Conservation (phyloP, 2,113 vertebrate species). For the Lepus americanus region DNA sequence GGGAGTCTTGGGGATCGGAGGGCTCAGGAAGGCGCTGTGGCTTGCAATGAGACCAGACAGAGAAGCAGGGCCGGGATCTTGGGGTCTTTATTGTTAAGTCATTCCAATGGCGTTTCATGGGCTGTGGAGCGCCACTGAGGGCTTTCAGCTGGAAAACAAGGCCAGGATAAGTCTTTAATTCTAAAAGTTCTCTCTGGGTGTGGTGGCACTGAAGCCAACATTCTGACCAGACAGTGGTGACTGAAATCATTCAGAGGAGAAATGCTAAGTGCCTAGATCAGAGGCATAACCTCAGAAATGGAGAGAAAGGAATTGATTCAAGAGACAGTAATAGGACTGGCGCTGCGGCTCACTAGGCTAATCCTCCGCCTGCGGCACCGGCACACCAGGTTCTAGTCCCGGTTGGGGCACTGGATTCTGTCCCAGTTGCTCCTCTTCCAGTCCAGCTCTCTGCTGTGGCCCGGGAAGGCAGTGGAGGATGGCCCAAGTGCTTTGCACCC, state of each 20-base stretch:
- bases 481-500: too few species aligned
- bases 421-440: too few species aligned
- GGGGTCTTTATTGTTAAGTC: background rate
- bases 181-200: background rate
- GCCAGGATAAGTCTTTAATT: constrained; percentile 14
- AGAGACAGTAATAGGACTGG: background rate
- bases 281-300: background rate
- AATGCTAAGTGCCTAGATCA: background rate
- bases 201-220: background rate
- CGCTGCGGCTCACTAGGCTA: too few species aligned
- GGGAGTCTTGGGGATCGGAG: background rate
- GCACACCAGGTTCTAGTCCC: too few species aligned
- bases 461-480: too few species aligned
- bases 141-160: constrained; percentile 4
- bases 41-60: background rate
- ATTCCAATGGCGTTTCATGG: constrained; percentile 28
- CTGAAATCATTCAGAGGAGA: background rate
- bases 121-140: background rate
- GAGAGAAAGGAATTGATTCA: background rate
- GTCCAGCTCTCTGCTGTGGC: too few species aligned
- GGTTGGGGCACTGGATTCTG: too few species aligned
- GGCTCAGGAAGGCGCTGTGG: background rate
- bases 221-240: background rate
- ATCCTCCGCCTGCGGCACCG: too few species aligned
- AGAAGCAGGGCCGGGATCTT: background rate